Evolutionary conservation across 2,113 vertebrate species (phyloP).

Genomic region (Micromys minutus): DNA sequence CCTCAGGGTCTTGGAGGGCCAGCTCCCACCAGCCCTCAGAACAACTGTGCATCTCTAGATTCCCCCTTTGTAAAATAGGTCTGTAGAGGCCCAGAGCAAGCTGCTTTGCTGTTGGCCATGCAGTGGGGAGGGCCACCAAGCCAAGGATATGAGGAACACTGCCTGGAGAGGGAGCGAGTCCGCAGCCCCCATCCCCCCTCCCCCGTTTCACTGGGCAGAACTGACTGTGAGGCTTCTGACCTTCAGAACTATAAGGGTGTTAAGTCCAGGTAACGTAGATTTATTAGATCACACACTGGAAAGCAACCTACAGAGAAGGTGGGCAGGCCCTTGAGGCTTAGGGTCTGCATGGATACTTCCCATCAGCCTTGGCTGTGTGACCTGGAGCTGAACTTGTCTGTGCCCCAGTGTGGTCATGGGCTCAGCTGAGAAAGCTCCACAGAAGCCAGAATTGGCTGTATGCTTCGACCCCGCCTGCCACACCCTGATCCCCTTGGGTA

Average conservation of each 20-base stretch:
- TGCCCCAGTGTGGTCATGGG: too few species aligned
- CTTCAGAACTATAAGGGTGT: neutral
- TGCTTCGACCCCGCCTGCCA: neutral
- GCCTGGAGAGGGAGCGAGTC: neutral
- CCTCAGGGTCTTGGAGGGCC: too few species aligned
- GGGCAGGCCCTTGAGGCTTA: neutral
- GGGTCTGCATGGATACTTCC: neutral
- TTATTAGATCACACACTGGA: neutral
- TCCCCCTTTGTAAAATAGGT: neutral
- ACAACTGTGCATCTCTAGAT: too few species aligned
- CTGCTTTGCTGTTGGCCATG: neutral
- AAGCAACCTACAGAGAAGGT: neutral
- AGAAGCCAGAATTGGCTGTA: neutral
- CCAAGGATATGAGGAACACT: rapidly evolving
- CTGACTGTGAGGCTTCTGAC: neutral
- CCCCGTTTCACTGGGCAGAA: neutral
- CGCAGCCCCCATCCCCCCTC: too few species aligned
- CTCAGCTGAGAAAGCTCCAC: neutral
- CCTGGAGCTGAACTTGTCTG: neutral
- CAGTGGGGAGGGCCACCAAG: neutral
- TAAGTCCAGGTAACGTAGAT: too few species aligned
- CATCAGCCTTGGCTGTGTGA: neutral
- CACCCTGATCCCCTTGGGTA: neutral
- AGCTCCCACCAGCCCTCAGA: too few species aligned
- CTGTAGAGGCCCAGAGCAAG: neutral